Base-by-base conservation (phyloP, 2,113 vertebrate species). In the Nannospalax galili region DNA sequence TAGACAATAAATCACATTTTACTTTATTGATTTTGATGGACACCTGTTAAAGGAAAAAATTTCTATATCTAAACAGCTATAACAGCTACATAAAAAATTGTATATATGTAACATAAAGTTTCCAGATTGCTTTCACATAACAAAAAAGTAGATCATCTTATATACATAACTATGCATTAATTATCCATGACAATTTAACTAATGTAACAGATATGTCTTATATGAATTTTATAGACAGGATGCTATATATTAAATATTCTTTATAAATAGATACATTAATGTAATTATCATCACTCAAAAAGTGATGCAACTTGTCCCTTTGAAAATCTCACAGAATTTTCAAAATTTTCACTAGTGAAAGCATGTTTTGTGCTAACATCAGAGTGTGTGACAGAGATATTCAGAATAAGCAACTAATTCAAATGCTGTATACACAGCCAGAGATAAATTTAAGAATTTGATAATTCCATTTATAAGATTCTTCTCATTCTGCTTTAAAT, bases 401-500 rank as follows among this genome's bases (percentile, higher is more conserved):
- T 80, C 28, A 16, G 26, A 84, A 74, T 65, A 64, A 77, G 15
- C 45, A 14, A 2, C 7, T 72, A 42, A 45, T 17, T 89, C 32
- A 35, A 37, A 42, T 62, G 24, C 32, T 62, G 77, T 1, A 5
- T 11, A 32, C 9, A 67, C 26, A 94, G 48, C 35, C 19, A 62
- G 35, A 84, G 65, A 75, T 37, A 79, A 60, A 90, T 58, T 58
- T 40, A 62, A 84, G 32, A 81, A n/a, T 65, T 78, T 77, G 14
- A 3, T 69, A n/a, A 84, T 56, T 84, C 28, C 90, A 35, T 48
- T 91, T 28, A 48, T 58, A 87, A 89, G 19, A 78, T 62, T 42
- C 80, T 84, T 84, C 26, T 85, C 62, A 62, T n/a, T 92, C 64
- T 87, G 69, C 26, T 95, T 56, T 91, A 90, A 89, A 72, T 86